Conservation (phyloP, 2,113 vertebrate species). For the Perca fluviatilis region DNA sequence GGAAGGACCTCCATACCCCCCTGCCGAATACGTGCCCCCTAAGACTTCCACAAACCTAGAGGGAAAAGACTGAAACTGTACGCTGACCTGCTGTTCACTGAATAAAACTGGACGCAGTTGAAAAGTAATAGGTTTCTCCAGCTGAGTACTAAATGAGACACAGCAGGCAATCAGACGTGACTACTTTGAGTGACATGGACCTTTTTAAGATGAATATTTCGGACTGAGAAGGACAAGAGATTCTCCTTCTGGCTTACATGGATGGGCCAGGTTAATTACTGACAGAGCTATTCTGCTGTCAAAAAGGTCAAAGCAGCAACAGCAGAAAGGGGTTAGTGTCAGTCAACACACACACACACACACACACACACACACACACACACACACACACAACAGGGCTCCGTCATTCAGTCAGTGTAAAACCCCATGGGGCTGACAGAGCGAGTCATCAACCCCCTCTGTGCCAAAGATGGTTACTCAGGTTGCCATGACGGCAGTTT, state of each 20-base stretch:
- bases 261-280: conserved; percentile 66
- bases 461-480: conserved; percentile 28
- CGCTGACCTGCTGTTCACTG: too few relatives aligned
- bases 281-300: conserved; percentile 55
- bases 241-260: conserved; percentile 34
- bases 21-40: too few relatives aligned
- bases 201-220: conserved; percentile 41
- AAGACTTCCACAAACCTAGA: too few relatives aligned
- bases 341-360: conserved; percentile 58
- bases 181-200: conserved; percentile 13
- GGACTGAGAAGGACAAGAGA: conserved; percentile 16
- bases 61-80: too few relatives aligned
- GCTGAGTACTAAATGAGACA: too few relatives aligned
- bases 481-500: conserved; percentile 67
- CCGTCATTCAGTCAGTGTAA: conserved; percentile 65
- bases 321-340: conserved; percentile 69
- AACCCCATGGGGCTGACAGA: conserved; percentile 59
- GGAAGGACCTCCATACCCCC: too few relatives aligned
- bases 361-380: conserved; percentile 38
- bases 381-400: conserved; percentile 60
- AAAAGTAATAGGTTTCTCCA: too few relatives aligned
- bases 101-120: too few relatives aligned
- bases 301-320: conserved; percentile 67
- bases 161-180: neutral
- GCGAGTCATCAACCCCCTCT: conserved; percentile 51